These are phyloP conservation scores for Diplosoma virens DNA, from an alignment of 23 tunicate genomes.

Conservation along the genomic window DNA sequence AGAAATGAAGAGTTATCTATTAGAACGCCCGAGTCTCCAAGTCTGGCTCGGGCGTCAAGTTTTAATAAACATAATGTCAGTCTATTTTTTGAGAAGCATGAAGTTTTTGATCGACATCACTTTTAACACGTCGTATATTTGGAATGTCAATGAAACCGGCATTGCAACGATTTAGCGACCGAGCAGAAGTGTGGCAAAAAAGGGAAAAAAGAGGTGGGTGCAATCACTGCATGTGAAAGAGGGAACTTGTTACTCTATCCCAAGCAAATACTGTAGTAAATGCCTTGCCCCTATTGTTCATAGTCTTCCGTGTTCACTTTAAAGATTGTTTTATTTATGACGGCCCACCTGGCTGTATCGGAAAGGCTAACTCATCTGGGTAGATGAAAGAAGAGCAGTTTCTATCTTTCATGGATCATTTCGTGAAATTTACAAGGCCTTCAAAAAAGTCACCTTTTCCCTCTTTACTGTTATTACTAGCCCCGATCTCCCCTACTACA, in stretches of 20 bases:
- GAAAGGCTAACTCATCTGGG: conserved; percentile 19
- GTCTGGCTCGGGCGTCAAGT: conserved; percentile 18
- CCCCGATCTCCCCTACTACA: no score
- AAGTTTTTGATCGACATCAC: conserved; percentile 12
- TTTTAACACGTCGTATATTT: conserved; percentile 17
- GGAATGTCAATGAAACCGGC: conserved; percentile 39
- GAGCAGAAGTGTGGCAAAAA: conserved; percentile 25
- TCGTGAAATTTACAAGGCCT: neutral
- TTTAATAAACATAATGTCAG: conserved; percentile 19
- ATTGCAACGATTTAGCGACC: conserved; percentile 30
- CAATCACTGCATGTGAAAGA: conserved; percentile 34
- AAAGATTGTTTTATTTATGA: conserved; percentile 11
- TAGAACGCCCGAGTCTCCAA: conserved; percentile 10
- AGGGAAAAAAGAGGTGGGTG: conserved; percentile 19
- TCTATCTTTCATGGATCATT: conserved; percentile 28
- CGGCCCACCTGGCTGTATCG: conserved; percentile 14
- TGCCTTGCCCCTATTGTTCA: conserved; percentile 24
- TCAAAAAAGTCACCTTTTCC: conserved; percentile 3
- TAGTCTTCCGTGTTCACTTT: conserved; percentile 16
- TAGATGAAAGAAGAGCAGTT: conserved; percentile 29
- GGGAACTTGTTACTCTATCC: conserved; percentile 19
- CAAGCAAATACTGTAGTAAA: conserved; percentile 28
- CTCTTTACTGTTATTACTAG: no score
- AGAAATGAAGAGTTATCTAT: conserved; percentile 18
- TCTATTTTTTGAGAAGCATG: conserved; percentile 19